Conservation (phyloP, 1,140 invertebrate genomes). For the Zophobas morio region DNA sequence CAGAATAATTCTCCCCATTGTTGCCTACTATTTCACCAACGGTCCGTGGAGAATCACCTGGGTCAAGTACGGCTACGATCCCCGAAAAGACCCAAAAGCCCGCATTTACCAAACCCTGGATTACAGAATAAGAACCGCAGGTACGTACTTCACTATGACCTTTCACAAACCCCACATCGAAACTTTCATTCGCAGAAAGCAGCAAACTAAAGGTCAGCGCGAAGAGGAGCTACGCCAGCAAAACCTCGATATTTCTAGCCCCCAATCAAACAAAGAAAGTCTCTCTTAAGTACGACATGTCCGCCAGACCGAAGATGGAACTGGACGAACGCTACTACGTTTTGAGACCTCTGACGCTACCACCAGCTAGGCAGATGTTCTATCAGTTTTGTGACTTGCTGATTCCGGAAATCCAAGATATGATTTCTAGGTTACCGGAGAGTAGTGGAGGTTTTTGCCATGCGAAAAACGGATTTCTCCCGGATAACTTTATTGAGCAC, state of each 20-base stretch:
- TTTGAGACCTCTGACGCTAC: constrained; percentile 79
- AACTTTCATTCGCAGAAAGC: constrained; percentile 67
- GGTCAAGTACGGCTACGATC: constrained; percentile 90
- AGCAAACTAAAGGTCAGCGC: constrained; percentile 71
- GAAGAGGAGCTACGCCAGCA: constrained; percentile 72
- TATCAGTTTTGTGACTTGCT: constrained; percentile 89
- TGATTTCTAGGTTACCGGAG: constrained; percentile 80
- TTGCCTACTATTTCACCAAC: constrained; percentile 87
- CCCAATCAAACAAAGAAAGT: constrained; percentile 27
- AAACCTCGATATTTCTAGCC: constrained; percentile 65
- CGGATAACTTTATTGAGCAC: constrained; percentile 76
- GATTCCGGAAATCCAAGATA: constrained; percentile 87
- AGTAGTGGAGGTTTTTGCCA: constrained; percentile 77
- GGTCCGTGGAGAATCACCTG: constrained; percentile 93
- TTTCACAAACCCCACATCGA: too few species aligned
- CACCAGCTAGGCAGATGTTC: constrained; percentile 85
- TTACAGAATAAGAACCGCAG: constrained; percentile 82
- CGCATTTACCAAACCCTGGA: constrained; percentile 90
- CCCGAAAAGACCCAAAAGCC: constrained; percentile 81
- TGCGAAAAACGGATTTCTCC: constrained; percentile 83
- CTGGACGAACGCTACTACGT: constrained; percentile 68
- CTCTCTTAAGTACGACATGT: constrained; percentile 69
- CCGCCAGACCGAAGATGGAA: constrained; percentile 67
- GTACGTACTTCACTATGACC: constrained; percentile 65
- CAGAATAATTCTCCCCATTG: constrained; percentile 84